These are phyloP conservation scores for Phyllostomus discolor DNA, from an alignment of 2,113 vertebrate genomes.

Conservation along the genomic window DNA sequence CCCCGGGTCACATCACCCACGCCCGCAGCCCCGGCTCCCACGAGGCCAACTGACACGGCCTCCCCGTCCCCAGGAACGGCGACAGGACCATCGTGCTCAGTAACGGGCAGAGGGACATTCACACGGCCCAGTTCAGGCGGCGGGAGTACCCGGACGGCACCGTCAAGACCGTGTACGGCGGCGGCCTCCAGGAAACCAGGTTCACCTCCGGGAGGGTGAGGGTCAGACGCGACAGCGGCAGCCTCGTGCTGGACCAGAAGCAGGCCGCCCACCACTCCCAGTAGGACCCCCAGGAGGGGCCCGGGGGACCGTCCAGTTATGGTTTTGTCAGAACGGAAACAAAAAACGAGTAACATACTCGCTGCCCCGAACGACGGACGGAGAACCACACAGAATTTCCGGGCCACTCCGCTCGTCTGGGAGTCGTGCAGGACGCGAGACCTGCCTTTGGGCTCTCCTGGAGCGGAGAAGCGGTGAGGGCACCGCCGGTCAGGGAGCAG, in stretches of 20 bases:
- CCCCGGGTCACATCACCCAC: not conserved
- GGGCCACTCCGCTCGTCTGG: not conserved
- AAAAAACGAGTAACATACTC: too few species aligned
- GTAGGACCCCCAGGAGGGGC: not conserved
- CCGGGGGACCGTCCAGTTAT: accelerated
- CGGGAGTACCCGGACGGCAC: slow-evolving; percentile 82
- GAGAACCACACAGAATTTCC: accelerated
- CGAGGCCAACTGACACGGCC: accelerated
- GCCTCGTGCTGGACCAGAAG: slow-evolving; percentile 66
- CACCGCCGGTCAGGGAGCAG: accelerated
- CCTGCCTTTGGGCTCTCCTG: too few species aligned
- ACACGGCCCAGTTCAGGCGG: slow-evolving; percentile 77
- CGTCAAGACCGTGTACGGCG: slow-evolving; percentile 77
- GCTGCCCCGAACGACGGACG: too few species aligned
- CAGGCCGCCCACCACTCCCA: not conserved
- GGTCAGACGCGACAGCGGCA: slow-evolving; percentile 69
- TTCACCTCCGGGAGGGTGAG: slow-evolving; percentile 66
- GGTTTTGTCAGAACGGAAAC: not conserved
- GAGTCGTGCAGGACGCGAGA: not conserved
- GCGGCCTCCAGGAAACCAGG: slow-evolving; percentile 75
- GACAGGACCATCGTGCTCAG: slow-evolving; percentile 80
- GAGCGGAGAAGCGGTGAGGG: accelerated
- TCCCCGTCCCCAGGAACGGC: slow-evolving; percentile 74
- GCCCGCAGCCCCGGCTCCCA: accelerated
- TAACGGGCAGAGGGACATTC: slow-evolving; percentile 81